Evolutionary conservation across 2,888 invertebrate species (phyloP).

Genomic region (Aricia artaxerxes): DNA sequence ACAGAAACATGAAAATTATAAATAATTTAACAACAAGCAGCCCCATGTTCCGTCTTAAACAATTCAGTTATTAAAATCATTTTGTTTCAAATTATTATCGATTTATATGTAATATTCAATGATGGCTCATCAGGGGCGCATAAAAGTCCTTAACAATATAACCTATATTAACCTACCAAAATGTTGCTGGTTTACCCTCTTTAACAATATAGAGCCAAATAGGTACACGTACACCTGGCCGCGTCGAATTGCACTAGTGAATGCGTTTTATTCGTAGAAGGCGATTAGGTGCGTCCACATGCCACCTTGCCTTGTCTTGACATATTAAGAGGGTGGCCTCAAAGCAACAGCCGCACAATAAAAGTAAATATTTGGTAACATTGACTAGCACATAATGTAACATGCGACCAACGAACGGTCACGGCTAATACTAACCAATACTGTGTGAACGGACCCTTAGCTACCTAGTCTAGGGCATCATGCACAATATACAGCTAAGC

Average conservation of each 20-base stretch:
- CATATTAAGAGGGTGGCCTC: constrained; percentile 11
- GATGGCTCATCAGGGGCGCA: background rate
- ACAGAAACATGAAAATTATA: constrained; percentile 26
- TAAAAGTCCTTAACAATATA: constrained; percentile 16
- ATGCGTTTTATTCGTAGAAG: background rate
- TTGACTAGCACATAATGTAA: constrained; percentile 43
- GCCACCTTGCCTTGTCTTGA: background rate
- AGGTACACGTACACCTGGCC: background rate
- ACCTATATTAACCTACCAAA: background rate
- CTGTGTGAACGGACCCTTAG: background rate
- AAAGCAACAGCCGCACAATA: constrained; percentile 29
- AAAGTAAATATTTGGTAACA: constrained; percentile 40
- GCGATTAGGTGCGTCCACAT: background rate
- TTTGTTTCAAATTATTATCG: background rate
- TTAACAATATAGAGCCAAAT: background rate
- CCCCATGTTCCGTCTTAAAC: background rate
- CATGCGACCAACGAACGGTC: constrained; percentile 25
- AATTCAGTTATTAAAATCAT: background rate
- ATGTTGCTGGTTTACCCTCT: background rate
- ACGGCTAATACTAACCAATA: constrained; percentile 21
- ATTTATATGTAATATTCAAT: background rate
- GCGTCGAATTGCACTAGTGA: background rate
- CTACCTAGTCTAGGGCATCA: constrained; percentile 11
- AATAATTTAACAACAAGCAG: constrained; percentile 25
- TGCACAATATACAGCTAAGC: background rate